Percentiles rank a stretch among this genome's conserved stretches.
phyloP scores from a whole-genome alignment of 2,797 vertebrate species.

The Platalea minor region DNA sequence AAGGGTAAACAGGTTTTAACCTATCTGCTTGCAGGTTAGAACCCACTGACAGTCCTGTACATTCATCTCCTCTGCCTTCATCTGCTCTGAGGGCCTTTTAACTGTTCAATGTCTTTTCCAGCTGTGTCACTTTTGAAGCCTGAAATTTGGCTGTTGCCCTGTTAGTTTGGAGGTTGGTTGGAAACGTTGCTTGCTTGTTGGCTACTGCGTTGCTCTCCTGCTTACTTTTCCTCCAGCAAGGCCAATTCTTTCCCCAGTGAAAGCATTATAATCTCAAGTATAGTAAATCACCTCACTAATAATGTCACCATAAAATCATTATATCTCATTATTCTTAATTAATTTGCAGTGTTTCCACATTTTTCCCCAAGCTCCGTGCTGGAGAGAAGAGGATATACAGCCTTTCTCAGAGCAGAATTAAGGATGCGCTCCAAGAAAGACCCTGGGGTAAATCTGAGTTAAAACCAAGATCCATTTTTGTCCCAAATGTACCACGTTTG shows the following conservation, averaged over 20 bases:
- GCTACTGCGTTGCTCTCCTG: constrained; percentile 33
- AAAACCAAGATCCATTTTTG: not conserved
- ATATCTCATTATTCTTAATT: not conserved
- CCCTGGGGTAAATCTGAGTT: not conserved
- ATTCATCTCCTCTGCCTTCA: not conserved
- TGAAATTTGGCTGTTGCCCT: not conserved
- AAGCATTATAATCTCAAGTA: not conserved
- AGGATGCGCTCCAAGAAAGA: not conserved
- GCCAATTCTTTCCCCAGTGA: not conserved
- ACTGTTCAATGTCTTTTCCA: not conserved
- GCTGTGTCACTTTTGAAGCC: not conserved
- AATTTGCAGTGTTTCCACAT: not conserved
- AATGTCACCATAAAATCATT: constrained; percentile 16
- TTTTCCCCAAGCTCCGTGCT: not conserved
- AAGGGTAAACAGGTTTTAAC: not conserved
- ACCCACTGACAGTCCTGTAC: not conserved
- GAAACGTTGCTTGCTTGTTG: not conserved
- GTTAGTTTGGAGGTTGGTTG: not conserved
- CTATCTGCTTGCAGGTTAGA: not conserved
- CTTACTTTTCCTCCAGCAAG: constrained; percentile 32
- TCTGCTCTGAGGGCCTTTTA: not conserved
- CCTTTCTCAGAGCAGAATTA: not conserved
- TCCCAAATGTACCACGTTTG: not conserved
- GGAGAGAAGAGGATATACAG: not conserved
- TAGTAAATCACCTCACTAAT: constrained; percentile 32